phyloP scores from a whole-genome alignment of 2,113 vertebrate species.

The Myocastor coypus region DNA sequence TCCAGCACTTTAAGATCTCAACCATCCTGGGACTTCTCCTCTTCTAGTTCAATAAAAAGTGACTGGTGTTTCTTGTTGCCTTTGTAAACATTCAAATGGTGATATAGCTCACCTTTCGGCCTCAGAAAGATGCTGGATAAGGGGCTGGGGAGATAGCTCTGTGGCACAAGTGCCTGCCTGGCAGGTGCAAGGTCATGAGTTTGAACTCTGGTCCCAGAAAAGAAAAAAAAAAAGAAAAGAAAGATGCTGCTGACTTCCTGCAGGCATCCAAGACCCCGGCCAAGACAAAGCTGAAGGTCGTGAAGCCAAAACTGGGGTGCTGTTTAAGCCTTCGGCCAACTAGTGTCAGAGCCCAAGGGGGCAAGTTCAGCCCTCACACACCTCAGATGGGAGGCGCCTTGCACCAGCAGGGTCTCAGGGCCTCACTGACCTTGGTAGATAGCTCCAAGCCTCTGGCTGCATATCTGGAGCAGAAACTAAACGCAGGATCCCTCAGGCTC shows the following conservation, averaged over 20 bases:
- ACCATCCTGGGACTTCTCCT: background rate
- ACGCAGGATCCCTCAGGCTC: background rate
- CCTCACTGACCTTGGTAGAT: slow-evolving; percentile 49
- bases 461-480: slow-evolving; percentile 47
- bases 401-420: background rate
- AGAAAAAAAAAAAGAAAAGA: too few species aligned
- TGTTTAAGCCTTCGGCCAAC: background rate
- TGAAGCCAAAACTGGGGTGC: background rate
- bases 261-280: background rate
- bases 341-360: background rate
- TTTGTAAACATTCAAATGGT: background rate
- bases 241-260: background rate
- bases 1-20: background rate
- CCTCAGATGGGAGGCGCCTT: background rate
- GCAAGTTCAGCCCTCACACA: background rate
- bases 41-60: background rate
- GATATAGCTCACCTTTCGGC: background rate
- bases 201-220: too few species aligned
- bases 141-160: too few species aligned
- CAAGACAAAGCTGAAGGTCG: background rate
- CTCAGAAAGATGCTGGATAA: background rate
- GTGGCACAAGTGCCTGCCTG: too few species aligned
- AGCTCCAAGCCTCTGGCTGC: background rate
- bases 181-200: too few species aligned
- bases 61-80: background rate